Conservation (phyloP, 2,888 invertebrate genomes). For the Gandaritis pyraliata region DNA sequence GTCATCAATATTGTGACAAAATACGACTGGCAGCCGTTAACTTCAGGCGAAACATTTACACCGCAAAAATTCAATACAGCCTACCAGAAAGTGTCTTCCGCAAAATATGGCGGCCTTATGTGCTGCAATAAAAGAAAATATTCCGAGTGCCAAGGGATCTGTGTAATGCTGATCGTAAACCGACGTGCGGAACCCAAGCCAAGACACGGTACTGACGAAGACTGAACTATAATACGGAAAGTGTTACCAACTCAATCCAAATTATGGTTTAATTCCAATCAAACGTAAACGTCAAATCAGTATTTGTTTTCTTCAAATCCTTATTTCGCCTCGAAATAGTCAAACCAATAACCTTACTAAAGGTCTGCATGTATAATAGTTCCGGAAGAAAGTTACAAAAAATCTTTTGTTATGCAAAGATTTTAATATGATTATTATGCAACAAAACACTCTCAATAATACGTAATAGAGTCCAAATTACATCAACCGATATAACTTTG, state of each 20-base stretch:
- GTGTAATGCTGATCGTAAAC: constrained; percentile 54
- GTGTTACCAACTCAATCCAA: constrained; percentile 22
- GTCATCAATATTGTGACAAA: neutral
- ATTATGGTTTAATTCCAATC: neutral
- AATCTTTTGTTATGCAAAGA: too few relatives aligned
- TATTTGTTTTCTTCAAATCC: too few relatives aligned
- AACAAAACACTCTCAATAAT: too few relatives aligned
- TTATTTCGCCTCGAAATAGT: too few relatives aligned
- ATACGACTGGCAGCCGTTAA: constrained; percentile 2
- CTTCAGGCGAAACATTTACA: constrained; percentile 25
- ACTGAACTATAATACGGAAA: constrained; percentile 35
- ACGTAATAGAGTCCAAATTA: too few relatives aligned
- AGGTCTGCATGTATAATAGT: too few relatives aligned
- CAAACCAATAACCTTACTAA: too few relatives aligned
- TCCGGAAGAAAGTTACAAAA: too few relatives aligned
- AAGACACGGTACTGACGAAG: constrained; percentile 30
- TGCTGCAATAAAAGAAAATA: constrained; percentile 66
- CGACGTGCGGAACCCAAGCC: constrained; percentile 39
- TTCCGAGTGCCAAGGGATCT: constrained; percentile 53
- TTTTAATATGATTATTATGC: too few relatives aligned
- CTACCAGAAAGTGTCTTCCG: constrained; percentile 38
- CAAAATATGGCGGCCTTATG: constrained; percentile 49
- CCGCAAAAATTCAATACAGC: constrained; percentile 37
- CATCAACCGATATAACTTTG: too few relatives aligned
- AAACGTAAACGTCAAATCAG: neutral